These are phyloP conservation scores for Symphodus melops DNA, from an alignment of 2,113 vertebrate species.

Conservation along the genomic window DNA sequence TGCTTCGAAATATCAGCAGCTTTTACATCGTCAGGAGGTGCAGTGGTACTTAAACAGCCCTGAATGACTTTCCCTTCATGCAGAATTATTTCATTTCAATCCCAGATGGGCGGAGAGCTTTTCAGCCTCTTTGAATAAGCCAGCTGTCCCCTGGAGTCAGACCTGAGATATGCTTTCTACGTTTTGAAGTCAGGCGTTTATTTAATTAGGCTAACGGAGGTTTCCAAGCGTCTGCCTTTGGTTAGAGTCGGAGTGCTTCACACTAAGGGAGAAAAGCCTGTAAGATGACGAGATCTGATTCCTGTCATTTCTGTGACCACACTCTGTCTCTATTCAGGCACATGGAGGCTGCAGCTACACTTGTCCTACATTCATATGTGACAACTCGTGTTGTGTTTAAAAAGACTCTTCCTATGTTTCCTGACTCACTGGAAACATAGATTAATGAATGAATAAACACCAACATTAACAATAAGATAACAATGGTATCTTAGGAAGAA, in stretches of 20 bases:
- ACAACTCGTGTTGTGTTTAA: neutral
- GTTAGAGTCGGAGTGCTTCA: neutral
- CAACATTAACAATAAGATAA: too few relatives aligned
- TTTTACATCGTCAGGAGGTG: neutral
- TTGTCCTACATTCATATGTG: neutral
- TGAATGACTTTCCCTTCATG: conserved; percentile 3
- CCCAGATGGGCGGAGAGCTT: neutral
- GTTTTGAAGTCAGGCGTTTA: conserved; percentile 22
- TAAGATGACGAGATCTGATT: neutral
- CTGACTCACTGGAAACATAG: too few relatives aligned
- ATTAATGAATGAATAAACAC: too few relatives aligned
- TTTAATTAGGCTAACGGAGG: conserved; percentile 30
- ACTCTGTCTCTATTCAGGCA: neutral
- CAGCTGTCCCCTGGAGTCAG: conserved; percentile 19
- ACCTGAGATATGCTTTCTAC: conserved; percentile 14
- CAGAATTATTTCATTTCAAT: conserved; percentile 1
- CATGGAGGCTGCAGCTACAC: neutral
- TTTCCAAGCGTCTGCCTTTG: conserved; percentile 28
- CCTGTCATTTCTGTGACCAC: neutral
- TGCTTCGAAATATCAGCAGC: too few relatives aligned
- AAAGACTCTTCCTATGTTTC: too few relatives aligned
- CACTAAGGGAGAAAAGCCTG: neutral
- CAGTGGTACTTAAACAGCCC: neutral
- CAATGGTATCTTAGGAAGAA: too few relatives aligned
- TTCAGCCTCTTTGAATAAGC: conserved; percentile 14